Evolutionary conservation across 2,888 invertebrate genomes (phyloP), one percentile per base, ranked within the genome.

Genomic region (Acanthoscelides obtectus): DNA sequence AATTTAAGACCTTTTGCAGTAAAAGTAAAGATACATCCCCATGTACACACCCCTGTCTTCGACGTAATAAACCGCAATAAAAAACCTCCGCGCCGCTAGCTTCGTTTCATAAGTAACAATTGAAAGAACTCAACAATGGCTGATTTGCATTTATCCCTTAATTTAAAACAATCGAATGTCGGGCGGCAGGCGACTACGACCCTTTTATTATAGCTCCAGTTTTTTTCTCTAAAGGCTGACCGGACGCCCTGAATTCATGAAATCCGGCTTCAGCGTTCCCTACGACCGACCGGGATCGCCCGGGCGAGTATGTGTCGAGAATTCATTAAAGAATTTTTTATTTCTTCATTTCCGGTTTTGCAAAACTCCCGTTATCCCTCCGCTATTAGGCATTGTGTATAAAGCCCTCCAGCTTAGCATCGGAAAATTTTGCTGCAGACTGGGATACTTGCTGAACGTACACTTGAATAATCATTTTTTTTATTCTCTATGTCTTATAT

Each of bases 61-160:
- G 45, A 17, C 45, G 45, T 45, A 45, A 45, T 45, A 45, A 6
- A 12, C 45, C 45, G 45, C 45, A 45, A 45, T 45, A 22, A 66
- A 66, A 66, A 17, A 66, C 8, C 8, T 12, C 19, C 63, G 63
- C 66, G 66, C 6, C 12, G 66, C 20, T 66, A 6, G 66, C 66
- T 66, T 20, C 66, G 81, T 66, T 66, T 66, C 21, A 22, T 81
- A 82, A 82, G 82, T 81, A 81, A 81, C 81, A 79, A 81, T 80
- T 80, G 80, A 81, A 80, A 80, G 80, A 80, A 81, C 79, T 78
- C 76, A 80, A 82, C 82, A 82, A 82, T 80, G 80, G 79, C 80
- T 79, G 81, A 82, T 82, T 82, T 82, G 82, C 83, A 83, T 83
- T 81, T 79, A 80, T 81, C 81, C 82, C 81, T 80, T 77, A 77